Percentiles rank a stretch among this genome's conserved stretches.
Evolutionary conservation across 2,888 invertebrate genomes (phyloP).

Genomic region (Cecidostiba fungosa): DNA sequence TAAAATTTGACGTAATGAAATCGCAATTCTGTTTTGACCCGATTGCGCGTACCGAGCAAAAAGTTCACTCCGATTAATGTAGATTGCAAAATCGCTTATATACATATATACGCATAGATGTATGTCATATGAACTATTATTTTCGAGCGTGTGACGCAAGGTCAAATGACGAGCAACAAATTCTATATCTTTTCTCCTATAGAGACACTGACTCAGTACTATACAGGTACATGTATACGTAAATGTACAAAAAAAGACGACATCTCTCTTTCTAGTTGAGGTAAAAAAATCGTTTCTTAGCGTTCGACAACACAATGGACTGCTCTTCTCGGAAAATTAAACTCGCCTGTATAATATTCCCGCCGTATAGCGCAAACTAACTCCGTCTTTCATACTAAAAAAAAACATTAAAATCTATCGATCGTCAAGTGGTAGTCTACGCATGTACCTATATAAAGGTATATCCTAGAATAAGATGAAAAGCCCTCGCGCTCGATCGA

Average conservation of each 20-base stretch:
- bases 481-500: slow-evolving; percentile 4
- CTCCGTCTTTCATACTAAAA: neutral
- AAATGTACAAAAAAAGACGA: neutral
- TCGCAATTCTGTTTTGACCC: neutral
- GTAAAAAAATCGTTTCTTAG: neutral
- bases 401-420: slow-evolving; percentile 31
- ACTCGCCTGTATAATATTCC: neutral
- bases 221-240: neutral
- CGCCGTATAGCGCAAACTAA: neutral
- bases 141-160: slow-evolving; percentile 4
- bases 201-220: neutral
- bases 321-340: slow-evolving; percentile 1
- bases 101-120: neutral
- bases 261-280: neutral
- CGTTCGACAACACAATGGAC: neutral
- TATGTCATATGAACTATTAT: neutral
- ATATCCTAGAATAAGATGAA: neutral
- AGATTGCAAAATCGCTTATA: slow-evolving; percentile 7
- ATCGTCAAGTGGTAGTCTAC: neutral
- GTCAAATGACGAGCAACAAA: slow-evolving; percentile 3
- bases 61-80: neutral
- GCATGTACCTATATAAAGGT: neutral
- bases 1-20: neutral
- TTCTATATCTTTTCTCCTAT: neutral
- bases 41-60: neutral